Conservation (phyloP, 2,888 invertebrate genomes). For the Tyria jacobaeae region DNA sequence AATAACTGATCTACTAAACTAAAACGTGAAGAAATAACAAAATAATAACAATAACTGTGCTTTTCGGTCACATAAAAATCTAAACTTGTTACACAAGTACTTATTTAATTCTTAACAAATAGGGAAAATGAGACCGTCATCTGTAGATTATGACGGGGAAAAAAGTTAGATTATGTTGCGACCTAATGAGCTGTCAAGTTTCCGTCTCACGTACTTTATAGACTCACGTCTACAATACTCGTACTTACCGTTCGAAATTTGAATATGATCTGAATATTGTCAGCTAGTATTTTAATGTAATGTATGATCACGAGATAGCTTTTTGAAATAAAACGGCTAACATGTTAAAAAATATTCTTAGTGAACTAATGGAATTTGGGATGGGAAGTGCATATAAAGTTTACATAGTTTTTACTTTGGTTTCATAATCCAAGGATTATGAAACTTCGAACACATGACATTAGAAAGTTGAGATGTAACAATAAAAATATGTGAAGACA, state of each 20-base stretch:
- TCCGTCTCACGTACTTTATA: constrained; percentile 58
- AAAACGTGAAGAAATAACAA: neutral
- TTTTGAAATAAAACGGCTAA: too few relatives aligned
- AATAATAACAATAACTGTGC: neutral
- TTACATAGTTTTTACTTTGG: too few relatives aligned
- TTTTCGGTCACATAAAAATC: constrained; percentile 3
- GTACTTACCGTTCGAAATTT: constrained; percentile 40
- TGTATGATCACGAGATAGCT: too few relatives aligned
- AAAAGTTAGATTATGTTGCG: constrained; percentile 51
- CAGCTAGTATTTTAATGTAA: constrained; percentile 1
- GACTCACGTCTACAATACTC: constrained; percentile 54
- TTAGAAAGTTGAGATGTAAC: too few relatives aligned
- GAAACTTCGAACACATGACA: too few relatives aligned
- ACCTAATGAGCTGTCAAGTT: constrained; percentile 53
- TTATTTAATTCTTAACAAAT: constrained; percentile 10
- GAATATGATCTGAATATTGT: constrained; percentile 27
- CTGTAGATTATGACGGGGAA: constrained; percentile 1
- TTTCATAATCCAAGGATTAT: too few relatives aligned
- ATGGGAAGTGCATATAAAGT: too few relatives aligned
- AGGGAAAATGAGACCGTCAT: constrained; percentile 4
- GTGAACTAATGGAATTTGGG: too few relatives aligned
- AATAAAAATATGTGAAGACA: too few relatives aligned
- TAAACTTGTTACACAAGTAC: constrained; percentile 21
- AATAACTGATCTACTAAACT: neutral
- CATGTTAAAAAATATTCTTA: too few relatives aligned